Evolutionary conservation across 2,113 vertebrate species (phyloP).

Genomic region (Conger conger): DNA sequence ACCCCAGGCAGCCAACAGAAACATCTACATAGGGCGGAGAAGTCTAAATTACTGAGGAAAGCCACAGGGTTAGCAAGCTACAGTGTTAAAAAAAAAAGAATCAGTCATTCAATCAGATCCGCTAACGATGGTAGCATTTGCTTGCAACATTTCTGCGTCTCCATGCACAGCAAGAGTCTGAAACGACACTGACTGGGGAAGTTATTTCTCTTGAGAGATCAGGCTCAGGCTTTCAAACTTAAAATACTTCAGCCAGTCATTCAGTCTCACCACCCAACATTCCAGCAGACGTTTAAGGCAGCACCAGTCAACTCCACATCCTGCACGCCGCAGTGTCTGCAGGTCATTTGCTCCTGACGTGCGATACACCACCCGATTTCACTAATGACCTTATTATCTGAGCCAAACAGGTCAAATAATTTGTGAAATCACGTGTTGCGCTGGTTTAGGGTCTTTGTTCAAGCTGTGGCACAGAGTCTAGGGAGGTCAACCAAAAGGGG

Average conservation of each 20-base stretch:
- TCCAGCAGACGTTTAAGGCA: not conserved
- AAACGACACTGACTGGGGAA: not conserved
- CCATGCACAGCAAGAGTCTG: conserved; percentile 48
- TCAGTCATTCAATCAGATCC: conserved; percentile 8
- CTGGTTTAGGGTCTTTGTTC: no score
- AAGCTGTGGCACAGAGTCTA: not conserved
- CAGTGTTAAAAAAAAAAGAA: conserved; percentile 1
- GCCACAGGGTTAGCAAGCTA: not conserved
- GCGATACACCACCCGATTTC: no score
- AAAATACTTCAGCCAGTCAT: not conserved
- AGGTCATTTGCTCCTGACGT: no score
- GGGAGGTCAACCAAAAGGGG: no score
- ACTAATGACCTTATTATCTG: no score
- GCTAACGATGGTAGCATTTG: conserved; percentile 56
- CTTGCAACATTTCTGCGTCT: conserved; percentile 44
- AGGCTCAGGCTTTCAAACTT: not conserved
- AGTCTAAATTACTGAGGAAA: not conserved
- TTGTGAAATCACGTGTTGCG: no score
- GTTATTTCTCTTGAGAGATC: not conserved
- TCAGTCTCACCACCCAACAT: not conserved
- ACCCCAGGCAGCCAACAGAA: not conserved
- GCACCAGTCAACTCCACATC: no score
- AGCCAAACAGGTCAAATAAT: no score
- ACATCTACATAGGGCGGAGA: not conserved
- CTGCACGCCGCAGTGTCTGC: no score